Evolutionary conservation across 2,888 invertebrate genomes (phyloP).

Genomic region (Gari tellinella): DNA sequence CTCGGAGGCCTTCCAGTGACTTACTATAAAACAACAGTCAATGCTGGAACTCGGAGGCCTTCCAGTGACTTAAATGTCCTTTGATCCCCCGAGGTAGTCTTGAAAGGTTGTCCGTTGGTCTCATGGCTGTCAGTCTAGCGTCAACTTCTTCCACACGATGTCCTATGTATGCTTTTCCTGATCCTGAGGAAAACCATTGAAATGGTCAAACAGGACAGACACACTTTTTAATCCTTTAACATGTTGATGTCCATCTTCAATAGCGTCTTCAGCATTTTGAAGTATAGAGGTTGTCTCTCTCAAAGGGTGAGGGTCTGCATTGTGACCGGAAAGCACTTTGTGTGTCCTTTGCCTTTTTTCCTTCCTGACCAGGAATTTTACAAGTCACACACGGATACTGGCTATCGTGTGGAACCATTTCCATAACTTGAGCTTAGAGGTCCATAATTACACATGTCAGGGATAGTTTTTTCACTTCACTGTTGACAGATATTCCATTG

Average conservation of each 20-base stretch:
- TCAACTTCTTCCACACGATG: constrained; percentile 11
- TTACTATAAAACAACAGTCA: too few relatives aligned
- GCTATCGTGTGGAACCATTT: constrained; percentile 47
- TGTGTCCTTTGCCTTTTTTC: constrained; percentile 30
- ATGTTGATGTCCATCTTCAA: background rate
- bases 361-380: constrained; percentile 22
- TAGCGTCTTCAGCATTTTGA: constrained; percentile 9
- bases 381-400: constrained; percentile 34
- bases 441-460: constrained; percentile 30
- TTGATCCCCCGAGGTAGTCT: constrained; percentile 29
- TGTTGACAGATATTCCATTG: background rate
- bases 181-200: constrained; percentile 12
- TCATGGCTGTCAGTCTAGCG: constrained; percentile 15
- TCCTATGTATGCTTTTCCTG: constrained; percentile 15
- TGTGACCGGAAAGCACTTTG: constrained; percentile 24
- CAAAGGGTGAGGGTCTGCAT: too few relatives aligned
- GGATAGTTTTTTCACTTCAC: constrained; percentile 14
- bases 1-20: constrained; percentile 40
- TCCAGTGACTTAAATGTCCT: constrained; percentile 13
- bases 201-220: constrained; percentile 4
- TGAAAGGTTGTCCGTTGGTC: constrained; percentile 27
- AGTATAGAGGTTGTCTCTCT: constrained; percentile 10
- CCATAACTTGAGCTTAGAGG: constrained; percentile 30
- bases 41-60: too few relatives aligned
- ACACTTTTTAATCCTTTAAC: constrained; percentile 10